These are phyloP conservation scores for Trichopoda pennipes DNA, from an alignment of 2,888 invertebrate genomes.

Conservation along the genomic window DNA sequence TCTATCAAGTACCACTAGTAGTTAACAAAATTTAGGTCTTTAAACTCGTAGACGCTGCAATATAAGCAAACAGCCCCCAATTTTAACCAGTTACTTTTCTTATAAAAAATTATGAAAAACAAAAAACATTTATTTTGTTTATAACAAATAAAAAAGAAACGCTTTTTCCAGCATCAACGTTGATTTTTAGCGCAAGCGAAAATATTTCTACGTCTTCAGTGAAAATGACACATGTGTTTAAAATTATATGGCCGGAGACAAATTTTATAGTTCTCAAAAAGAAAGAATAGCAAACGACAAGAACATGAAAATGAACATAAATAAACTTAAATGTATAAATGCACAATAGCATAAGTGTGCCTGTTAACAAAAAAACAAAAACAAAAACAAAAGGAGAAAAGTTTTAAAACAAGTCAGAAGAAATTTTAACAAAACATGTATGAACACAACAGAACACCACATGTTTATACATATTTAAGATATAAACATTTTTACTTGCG, in stretches of 20 bases:
- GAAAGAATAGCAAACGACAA: constrained; percentile 51
- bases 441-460: constrained; percentile 22
- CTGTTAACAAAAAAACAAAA: not conserved
- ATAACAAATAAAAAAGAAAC: not conserved
- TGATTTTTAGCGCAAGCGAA: constrained; percentile 52
- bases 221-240: constrained; percentile 79
- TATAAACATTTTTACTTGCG: not conserved
- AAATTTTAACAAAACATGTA: constrained; percentile 28
- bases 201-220: constrained; percentile 46
- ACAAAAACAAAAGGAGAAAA: constrained; percentile 16
- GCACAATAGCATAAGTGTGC: not conserved
- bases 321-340: constrained; percentile 35
- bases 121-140: not conserved
- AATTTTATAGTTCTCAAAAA: constrained; percentile 50
- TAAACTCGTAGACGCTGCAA: no score
- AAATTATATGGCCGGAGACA: constrained; percentile 76
- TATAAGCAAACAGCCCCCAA: no score
- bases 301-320: constrained; percentile 50
- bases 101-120: not conserved
- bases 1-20: no score
- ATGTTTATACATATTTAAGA: constrained; percentile 14
- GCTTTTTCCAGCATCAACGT: constrained; percentile 37
- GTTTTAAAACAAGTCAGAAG: constrained; percentile 22
- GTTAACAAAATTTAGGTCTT: no score
- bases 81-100: no score